phyloP scores from a whole-genome alignment of 2,113 vertebrate genomes.

The pig (Sus scrofa) region DNA sequence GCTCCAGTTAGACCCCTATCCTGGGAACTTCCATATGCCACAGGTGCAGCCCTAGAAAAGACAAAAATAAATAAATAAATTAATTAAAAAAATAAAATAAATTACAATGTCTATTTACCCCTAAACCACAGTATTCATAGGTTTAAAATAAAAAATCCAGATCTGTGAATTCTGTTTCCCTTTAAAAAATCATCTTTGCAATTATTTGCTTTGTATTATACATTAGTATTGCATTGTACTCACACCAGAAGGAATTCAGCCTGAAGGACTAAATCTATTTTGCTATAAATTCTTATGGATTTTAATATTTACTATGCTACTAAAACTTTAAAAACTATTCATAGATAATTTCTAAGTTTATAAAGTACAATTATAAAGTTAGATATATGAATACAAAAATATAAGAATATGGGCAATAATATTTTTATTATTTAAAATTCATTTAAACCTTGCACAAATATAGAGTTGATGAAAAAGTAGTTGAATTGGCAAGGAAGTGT shows the following conservation, averaged over 20 bases:
- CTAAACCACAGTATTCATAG: neutral
- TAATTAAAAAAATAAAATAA: too few relatives aligned
- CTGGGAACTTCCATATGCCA: too few relatives aligned
- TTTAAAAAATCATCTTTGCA: constrained; percentile 49
- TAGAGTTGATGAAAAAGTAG: neutral
- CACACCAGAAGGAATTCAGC: neutral
- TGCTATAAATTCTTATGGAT: constrained; percentile 11
- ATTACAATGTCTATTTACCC: neutral
- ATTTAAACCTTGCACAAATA: neutral
- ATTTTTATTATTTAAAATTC: neutral
- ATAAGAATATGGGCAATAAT: neutral
- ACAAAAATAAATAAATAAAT: too few relatives aligned
- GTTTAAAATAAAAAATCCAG: neutral
- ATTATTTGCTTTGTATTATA: constrained; percentile 45
- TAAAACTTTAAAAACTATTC: neutral
- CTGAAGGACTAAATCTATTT: constrained; percentile 47
- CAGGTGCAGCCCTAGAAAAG: too few relatives aligned
- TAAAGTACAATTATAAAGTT: constrained; percentile 28
- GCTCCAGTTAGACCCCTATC: too few relatives aligned
- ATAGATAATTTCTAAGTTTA: constrained; percentile 23
- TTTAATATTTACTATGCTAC: constrained; percentile 46
- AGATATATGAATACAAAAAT: neutral
- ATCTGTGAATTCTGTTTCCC: neutral
- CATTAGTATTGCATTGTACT: neutral
- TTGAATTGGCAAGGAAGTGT: fast-evolving